Conservation (phyloP, 1,140 invertebrate genomes). For the Manduca sexta region DNA sequence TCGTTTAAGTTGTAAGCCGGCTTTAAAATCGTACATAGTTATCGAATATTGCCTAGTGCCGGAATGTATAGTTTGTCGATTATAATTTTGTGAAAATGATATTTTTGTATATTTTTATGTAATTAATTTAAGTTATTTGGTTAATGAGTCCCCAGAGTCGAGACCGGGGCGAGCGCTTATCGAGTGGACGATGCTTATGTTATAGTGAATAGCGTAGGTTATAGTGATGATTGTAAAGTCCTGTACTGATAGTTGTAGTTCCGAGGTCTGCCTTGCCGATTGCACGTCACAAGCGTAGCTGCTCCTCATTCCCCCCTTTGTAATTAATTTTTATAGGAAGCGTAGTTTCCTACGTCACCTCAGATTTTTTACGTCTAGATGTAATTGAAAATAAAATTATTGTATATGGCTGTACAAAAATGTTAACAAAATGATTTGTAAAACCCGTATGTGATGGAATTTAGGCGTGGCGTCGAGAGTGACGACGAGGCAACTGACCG, state of each 20-base stretch:
- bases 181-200: constrained; percentile 55
- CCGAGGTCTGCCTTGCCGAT: constrained; percentile 65
- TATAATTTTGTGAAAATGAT: constrained; percentile 70
- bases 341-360: constrained; percentile 71
- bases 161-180: constrained; percentile 39
- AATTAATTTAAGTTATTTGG: constrained; percentile 70
- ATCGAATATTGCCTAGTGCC: constrained; percentile 67
- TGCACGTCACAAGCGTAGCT: constrained; percentile 68
- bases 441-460: constrained; percentile 69
- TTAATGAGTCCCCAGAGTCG: constrained; percentile 43
- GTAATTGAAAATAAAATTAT: constrained; percentile 74
- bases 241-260: constrained; percentile 65
- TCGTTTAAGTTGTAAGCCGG: constrained; percentile 68
- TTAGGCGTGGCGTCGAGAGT: constrained; percentile 52
- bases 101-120: constrained; percentile 73
- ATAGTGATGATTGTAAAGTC: constrained; percentile 72
- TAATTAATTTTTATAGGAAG: constrained; percentile 72
- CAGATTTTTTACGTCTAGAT: constrained; percentile 73
- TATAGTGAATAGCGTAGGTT: constrained; percentile 40
- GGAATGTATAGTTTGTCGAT: constrained; percentile 67
- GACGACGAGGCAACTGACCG: constrained; percentile 42
- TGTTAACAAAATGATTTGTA: constrained; percentile 72
- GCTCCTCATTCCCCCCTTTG: constrained; percentile 68
- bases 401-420: constrained; percentile 75
- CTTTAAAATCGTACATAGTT: constrained; percentile 65